Evolutionary conservation across 23 tunicate species (phyloP).

Genomic region (Oikopleura vanhoeffeni): DNA sequence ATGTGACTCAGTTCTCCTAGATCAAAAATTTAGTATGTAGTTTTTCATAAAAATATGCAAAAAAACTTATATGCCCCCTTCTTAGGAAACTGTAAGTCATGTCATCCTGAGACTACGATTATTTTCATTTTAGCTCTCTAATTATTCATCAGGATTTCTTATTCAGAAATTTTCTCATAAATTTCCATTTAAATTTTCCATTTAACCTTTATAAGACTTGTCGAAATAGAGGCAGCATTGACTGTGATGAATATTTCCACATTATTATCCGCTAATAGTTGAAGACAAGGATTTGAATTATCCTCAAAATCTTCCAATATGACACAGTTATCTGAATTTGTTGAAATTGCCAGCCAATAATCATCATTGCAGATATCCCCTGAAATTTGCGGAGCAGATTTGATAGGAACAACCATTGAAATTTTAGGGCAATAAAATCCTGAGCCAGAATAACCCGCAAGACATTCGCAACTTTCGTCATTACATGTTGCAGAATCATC

Average conservation of each 20-base stretch:
- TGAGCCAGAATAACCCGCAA: neutral
- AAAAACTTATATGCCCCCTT: too few species aligned
- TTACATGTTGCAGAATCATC: neutral
- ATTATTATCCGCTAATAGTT: neutral
- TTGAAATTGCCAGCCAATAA: neutral
- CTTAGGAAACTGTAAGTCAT: too few species aligned
- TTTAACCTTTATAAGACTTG: neutral
- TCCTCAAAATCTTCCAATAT: neutral
- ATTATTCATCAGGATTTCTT: too few species aligned
- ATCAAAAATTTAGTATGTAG: too few species aligned
- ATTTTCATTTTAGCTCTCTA: too few species aligned
- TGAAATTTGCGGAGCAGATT: neutral
- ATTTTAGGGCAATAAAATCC: neutral
- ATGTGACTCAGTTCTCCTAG: too few species aligned
- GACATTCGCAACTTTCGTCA: neutral
- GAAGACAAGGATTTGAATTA: neutral
- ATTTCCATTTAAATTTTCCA: too few species aligned
- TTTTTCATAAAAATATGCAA: too few species aligned
- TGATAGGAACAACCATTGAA: neutral
- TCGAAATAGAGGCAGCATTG: neutral
- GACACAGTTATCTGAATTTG: neutral
- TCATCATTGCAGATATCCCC: neutral
- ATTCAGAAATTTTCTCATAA: too few species aligned
- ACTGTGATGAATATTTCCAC: neutral
- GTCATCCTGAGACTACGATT: too few species aligned